Conservation (phyloP, 2,113 vertebrate species). For the Mustela nigripes region DNA sequence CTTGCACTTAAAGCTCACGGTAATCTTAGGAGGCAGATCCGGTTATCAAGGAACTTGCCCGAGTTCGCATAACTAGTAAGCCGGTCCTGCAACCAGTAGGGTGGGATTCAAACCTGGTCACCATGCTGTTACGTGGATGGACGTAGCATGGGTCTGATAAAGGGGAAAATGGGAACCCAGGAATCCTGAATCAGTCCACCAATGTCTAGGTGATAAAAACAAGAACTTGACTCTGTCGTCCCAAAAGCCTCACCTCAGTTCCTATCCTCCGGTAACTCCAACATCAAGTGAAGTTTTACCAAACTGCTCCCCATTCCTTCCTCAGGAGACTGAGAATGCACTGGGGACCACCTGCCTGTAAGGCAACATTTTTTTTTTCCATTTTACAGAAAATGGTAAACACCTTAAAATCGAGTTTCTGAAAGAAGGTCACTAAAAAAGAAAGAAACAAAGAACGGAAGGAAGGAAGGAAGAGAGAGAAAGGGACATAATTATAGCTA, state of each 20-base stretch:
- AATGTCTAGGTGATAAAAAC: neutral
- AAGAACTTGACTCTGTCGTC: neutral
- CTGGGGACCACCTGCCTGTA: neutral
- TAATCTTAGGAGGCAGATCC: neutral
- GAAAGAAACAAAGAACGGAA: too few relatives aligned
- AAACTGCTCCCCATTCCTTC: neutral
- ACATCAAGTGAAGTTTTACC: neutral
- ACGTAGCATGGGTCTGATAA: neutral
- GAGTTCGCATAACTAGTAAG: neutral
- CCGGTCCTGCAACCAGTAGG: neutral
- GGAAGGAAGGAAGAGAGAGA: neutral
- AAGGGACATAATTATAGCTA: neutral
- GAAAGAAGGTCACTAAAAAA: slow-evolving; percentile 45
- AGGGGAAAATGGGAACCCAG: neutral
- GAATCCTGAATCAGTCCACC: neutral
- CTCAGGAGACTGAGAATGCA: neutral
- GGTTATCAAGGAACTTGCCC: neutral
- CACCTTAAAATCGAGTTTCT: slow-evolving; percentile 57
- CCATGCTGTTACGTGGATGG: neutral
- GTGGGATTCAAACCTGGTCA: neutral
- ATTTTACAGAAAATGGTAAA: slow-evolving; percentile 66
- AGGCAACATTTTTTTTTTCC: neutral
- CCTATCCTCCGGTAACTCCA: neutral
- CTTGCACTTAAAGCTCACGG: neutral
- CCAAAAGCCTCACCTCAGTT: neutral